A percentile compares a stretch with the other conserved stretches of the same genome.
Evolutionary conservation across 2,888 invertebrate species (phyloP).

Genomic region (Apamea monoglypha): DNA sequence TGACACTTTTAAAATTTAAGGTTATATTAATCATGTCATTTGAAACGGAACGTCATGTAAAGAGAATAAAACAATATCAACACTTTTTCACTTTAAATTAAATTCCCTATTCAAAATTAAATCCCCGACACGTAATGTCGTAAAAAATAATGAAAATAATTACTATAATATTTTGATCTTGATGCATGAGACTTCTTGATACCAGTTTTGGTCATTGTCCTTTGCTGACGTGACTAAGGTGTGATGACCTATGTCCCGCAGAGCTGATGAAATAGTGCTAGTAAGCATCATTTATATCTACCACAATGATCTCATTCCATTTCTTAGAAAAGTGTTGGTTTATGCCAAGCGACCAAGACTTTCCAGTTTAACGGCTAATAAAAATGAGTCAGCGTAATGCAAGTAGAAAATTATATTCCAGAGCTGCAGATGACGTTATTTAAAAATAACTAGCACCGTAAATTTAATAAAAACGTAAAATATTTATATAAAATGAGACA

Average conservation of each 20-base stretch:
- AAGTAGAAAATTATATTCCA: conserved; percentile 12
- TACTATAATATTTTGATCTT: too few relatives aligned
- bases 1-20: too few relatives aligned
- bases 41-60: too few relatives aligned
- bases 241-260: background rate
- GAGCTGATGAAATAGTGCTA: background rate
- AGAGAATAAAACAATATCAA: too few relatives aligned
- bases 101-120: too few relatives aligned
- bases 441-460: background rate
- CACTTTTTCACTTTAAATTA: too few relatives aligned
- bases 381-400: conserved; percentile 9
- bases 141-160: too few relatives aligned
- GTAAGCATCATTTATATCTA: background rate
- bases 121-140: too few relatives aligned
- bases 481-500: conserved; percentile 16
- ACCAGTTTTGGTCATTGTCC: too few relatives aligned
- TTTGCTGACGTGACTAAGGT: background rate
- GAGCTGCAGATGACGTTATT: conserved; percentile 2
- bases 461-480: conserved; percentile 7
- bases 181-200: too few relatives aligned
- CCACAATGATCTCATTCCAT: background rate
- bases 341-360: background rate
- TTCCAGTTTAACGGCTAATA: background rate
- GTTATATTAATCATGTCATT: too few relatives aligned
- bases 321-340: background rate